phyloP scores from a whole-genome alignment of 92 coral and sea anemone species.

The Chrysogorgia sp. region DNA sequence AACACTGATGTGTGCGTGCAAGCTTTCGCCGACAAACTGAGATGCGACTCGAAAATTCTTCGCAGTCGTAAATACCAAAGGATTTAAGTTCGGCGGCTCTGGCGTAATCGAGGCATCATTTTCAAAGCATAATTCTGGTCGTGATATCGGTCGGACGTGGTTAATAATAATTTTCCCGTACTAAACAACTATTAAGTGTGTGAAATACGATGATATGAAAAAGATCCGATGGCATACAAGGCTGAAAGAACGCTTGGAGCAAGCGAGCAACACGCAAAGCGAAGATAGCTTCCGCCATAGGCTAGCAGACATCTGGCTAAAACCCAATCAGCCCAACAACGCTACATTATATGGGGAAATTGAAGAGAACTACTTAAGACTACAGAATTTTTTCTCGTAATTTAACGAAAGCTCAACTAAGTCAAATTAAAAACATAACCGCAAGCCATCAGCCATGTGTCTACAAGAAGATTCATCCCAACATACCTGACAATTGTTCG shows the following conservation, averaged over 20 bases:
- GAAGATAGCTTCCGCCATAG: not conserved
- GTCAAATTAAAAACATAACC: slow-evolving; percentile 22
- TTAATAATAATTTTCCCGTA: slow-evolving; percentile 24
- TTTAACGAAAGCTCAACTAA: not conserved
- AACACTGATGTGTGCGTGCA: not conserved
- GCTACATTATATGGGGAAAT: slow-evolving; percentile 1
- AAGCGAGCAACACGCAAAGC: not conserved
- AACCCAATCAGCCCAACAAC: not conserved
- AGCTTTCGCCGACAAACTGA: not conserved
- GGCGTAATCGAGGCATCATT: not conserved
- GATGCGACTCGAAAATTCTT: not conserved
- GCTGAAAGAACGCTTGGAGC: slow-evolving; percentile 3
- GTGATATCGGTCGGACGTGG: not conserved
- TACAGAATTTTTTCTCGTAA: slow-evolving; percentile 5
- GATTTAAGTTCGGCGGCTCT: not conserved
- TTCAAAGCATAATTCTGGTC: not conserved
- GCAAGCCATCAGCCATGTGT: slow-evolving; percentile 18
- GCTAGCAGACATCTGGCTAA: slow-evolving; percentile 36
- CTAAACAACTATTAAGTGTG: not conserved
- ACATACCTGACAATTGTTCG: slow-evolving; percentile 39
- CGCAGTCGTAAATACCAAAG: not conserved
- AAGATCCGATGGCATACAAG: not conserved
- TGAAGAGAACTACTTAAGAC: not conserved
- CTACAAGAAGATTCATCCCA: not conserved
- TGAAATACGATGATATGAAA: slow-evolving; percentile 2